These are phyloP conservation scores for Oncorhynchus gorbuscha DNA, from an alignment of 2,113 vertebrate species.

Conservation along the genomic window DNA sequence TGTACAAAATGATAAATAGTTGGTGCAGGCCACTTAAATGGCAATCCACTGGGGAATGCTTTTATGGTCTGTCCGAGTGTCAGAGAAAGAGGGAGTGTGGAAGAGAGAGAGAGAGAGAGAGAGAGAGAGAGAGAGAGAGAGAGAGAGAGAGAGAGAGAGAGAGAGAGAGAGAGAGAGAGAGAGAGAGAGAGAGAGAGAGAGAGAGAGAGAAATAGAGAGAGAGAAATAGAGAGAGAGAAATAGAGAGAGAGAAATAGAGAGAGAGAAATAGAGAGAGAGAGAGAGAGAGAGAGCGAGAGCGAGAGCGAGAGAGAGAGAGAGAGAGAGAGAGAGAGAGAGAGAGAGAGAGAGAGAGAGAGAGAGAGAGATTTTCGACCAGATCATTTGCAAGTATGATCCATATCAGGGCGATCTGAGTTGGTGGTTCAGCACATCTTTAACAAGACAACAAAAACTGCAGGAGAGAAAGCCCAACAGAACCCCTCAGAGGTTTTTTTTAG, in stretches of 20 bases:
- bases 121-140: slow-evolving; percentile 6
- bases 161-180: slow-evolving; percentile 9
- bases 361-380: neutral
- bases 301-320: too few species aligned
- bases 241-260: too few species aligned
- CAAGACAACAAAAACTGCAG: neutral
- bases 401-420: neutral
- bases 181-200: too few species aligned
- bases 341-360: slow-evolving; percentile 1
- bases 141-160: slow-evolving; percentile 12
- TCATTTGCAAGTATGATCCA: neutral
- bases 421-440: neutral
- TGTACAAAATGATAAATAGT: slow-evolving; percentile 69
- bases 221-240: too few species aligned
- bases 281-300: too few species aligned
- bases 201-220: too few species aligned
- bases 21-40: slow-evolving; percentile 41
- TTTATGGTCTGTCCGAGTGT: slow-evolving; percentile 27
- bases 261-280: too few species aligned
- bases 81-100: too few species aligned
- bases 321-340: neutral
- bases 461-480: too few species aligned
- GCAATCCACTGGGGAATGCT: slow-evolving; percentile 54
- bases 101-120: too few species aligned
- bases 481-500: too few species aligned